Evolutionary conservation across 2,797 vertebrate genomes (phyloP).

Genomic region (Anas flavirostris): DNA sequence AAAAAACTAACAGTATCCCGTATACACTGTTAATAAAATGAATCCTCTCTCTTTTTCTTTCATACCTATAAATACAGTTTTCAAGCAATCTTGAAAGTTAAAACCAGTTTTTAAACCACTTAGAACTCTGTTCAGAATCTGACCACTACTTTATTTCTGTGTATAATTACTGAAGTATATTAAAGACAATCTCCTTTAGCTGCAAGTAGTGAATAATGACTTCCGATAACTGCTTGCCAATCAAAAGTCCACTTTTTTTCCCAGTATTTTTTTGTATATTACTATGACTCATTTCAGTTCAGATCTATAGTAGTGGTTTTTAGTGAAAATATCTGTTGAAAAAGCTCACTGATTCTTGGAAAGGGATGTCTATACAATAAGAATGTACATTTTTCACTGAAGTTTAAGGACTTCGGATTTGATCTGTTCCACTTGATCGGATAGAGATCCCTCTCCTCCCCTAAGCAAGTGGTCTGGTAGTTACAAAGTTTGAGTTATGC

Average conservation of each 20-base stretch:
- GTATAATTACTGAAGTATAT: not conserved
- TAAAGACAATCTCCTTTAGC: not conserved
- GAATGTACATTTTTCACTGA: not conserved
- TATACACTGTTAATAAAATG: slow-evolving; percentile 9
- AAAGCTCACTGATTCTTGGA: not conserved
- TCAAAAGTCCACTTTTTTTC: not conserved
- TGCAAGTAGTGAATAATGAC: not conserved
- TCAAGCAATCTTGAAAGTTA: not conserved
- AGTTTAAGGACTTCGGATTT: not conserved
- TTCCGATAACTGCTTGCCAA: not conserved
- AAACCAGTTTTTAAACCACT: not conserved
- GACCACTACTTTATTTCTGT: not conserved
- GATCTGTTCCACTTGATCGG: not conserved
- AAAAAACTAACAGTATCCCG: not conserved
- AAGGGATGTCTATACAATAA: not conserved
- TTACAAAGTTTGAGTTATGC: not conserved
- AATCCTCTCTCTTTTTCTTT: not conserved
- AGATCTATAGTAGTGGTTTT: not conserved
- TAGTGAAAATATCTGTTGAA: not conserved
- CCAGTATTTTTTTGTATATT: not conserved
- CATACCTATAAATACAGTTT: not conserved
- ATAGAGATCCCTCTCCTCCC: not conserved
- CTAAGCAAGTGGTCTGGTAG: not conserved
- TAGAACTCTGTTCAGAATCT: not conserved
- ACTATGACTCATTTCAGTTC: not conserved